These are phyloP conservation scores for Bagarius yarrelli DNA, from an alignment of 2,113 vertebrate species.

Conservation along the genomic window DNA sequence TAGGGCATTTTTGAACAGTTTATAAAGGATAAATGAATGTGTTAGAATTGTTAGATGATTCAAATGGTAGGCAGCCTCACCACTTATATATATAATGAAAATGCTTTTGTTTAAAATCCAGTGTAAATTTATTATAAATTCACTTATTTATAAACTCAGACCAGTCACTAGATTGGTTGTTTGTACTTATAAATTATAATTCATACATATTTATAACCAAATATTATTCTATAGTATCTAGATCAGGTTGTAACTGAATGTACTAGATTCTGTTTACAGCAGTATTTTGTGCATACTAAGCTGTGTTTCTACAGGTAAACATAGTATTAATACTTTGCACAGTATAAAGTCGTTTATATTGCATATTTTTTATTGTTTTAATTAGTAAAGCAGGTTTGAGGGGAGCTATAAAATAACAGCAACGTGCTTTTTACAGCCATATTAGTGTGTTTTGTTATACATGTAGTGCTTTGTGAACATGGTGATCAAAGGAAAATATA, in stretches of 20 bases:
- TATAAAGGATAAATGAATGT: slow-evolving; percentile 10
- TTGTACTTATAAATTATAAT: slow-evolving; percentile 60
- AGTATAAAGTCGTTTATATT: slow-evolving; percentile 57
- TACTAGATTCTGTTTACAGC: slow-evolving; percentile 70
- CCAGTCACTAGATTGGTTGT: slow-evolving; percentile 67
- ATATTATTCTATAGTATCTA: slow-evolving; percentile 49
- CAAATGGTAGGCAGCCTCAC: not conserved
- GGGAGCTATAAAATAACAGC: slow-evolving; percentile 60
- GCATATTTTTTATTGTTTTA: slow-evolving; percentile 56
- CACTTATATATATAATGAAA: slow-evolving; percentile 42
- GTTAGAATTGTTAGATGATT: slow-evolving; percentile 17
- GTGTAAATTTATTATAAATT: slow-evolving; percentile 35
- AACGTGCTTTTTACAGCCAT: slow-evolving; percentile 67
- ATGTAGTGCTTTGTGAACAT: slow-evolving; percentile 65
- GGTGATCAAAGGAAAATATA: slow-evolving; percentile 63
- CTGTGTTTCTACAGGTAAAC: slow-evolving; percentile 65
- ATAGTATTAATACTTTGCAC: slow-evolving; percentile 67
- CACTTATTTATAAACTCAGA: slow-evolving; percentile 47
- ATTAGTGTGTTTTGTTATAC: slow-evolving; percentile 69
- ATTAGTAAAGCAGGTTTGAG: slow-evolving; percentile 45
- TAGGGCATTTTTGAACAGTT: not conserved
- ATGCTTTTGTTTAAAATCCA: slow-evolving; percentile 47
- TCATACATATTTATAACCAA: slow-evolving; percentile 63
- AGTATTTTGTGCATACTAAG: slow-evolving; percentile 67
- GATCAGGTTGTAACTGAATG: slow-evolving; percentile 73